These are phyloP conservation scores for Sardina pilchardus DNA, from an alignment of 2,113 vertebrate genomes.

Conservation along the genomic window DNA sequence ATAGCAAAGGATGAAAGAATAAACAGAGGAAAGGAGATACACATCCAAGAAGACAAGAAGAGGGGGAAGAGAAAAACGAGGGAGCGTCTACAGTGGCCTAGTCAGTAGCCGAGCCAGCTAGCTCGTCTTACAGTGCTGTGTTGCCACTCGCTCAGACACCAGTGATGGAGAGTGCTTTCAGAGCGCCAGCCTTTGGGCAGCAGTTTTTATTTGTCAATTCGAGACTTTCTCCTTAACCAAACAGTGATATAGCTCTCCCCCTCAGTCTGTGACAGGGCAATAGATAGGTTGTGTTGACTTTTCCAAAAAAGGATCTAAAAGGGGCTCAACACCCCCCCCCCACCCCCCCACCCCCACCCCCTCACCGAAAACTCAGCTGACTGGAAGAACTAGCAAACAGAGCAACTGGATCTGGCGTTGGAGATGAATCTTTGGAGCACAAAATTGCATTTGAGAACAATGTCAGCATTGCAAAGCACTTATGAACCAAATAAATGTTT, in stretches of 20 bases:
- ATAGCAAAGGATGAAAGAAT: too few species aligned
- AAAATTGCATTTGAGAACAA: neutral
- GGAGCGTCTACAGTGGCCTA: neutral
- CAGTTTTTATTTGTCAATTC: constrained; percentile 5
- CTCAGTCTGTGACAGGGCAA: neutral
- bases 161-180: neutral
- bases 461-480: neutral
- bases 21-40: neutral
- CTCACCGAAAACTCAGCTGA: neutral
- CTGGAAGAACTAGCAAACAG: neutral
- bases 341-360: too few species aligned
- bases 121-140: neutral
- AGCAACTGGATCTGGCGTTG: neutral
- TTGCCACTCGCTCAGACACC: neutral
- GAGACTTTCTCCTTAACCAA: constrained; percentile 4
- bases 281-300: constrained; percentile 1
- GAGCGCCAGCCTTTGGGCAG: neutral
- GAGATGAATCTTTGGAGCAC: neutral
- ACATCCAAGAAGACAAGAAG: neutral
- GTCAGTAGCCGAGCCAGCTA: neutral
- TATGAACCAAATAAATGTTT: neutral
- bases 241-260: constrained; percentile 6
- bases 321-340: neutral
- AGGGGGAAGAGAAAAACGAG: neutral
- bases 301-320: neutral